phyloP scores from a whole-genome alignment of 2,888 invertebrate species.

The Halictus ligatus region DNA sequence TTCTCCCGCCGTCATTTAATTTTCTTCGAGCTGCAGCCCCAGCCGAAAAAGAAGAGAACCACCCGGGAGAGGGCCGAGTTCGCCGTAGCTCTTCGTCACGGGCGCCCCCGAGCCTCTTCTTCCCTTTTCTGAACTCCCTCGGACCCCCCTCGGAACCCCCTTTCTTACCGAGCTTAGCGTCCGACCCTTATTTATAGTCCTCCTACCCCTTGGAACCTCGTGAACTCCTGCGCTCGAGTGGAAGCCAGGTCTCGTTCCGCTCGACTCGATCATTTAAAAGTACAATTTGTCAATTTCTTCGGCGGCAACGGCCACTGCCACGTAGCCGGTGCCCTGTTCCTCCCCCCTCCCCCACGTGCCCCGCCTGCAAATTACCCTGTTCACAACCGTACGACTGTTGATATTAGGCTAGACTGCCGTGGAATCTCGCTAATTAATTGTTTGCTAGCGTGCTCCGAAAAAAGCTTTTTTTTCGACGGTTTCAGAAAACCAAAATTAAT shows the following conservation, averaged over 20 bases:
- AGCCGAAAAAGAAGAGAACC: conserved; percentile 56
- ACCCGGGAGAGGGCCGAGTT: neutral
- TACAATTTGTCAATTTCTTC: conserved; percentile 75
- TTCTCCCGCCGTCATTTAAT: conserved; percentile 75
- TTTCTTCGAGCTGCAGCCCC: conserved; percentile 65
- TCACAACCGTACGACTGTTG: conserved; percentile 66
- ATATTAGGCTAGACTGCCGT: conserved; percentile 56
- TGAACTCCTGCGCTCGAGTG: conserved; percentile 47
- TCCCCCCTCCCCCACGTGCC: neutral
- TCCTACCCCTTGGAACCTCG: conserved; percentile 45
- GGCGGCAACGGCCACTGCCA: conserved; percentile 53
- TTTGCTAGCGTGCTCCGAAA: conserved; percentile 54
- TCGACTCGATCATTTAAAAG: conserved; percentile 70
- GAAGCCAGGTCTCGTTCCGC: conserved; percentile 43
- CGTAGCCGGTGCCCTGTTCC: conserved; percentile 45
- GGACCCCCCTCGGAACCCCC: conserved; percentile 27
- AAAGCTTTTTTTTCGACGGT: neutral
- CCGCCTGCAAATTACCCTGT: conserved; percentile 63
- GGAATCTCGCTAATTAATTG: conserved; percentile 70
- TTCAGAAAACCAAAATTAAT: neutral
- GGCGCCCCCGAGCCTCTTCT: conserved; percentile 14
- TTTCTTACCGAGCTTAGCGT: conserved; percentile 48
- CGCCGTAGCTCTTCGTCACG: conserved; percentile 35
- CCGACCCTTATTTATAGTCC: conserved; percentile 71
- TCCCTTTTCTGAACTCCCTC: neutral